phyloP scores from a whole-genome alignment of 2,113 vertebrate genomes.

The Crypturellus undulatus region DNA sequence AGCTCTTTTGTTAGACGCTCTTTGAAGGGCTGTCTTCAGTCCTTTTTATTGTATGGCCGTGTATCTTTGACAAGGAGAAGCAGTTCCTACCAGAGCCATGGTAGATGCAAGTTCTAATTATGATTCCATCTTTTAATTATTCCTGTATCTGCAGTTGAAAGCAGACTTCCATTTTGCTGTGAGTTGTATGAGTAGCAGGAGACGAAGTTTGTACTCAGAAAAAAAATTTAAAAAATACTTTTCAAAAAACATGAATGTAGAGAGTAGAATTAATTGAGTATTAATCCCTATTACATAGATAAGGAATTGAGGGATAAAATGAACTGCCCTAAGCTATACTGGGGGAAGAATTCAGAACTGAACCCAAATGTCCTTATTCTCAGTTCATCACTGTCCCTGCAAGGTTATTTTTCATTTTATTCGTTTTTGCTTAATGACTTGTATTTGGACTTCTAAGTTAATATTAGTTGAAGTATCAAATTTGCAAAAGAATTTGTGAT shows the following conservation, averaged over 20 bases:
- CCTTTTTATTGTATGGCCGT: not conserved
- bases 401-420: slow-evolving; percentile 47
- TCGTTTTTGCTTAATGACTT: slow-evolving; percentile 56
- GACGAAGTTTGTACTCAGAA: not conserved
- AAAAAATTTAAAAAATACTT: not conserved
- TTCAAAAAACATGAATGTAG: not conserved
- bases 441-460: slow-evolving; percentile 38
- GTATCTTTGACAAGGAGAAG: not conserved
- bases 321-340: slow-evolving; percentile 44
- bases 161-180: not conserved
- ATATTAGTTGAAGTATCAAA: slow-evolving; percentile 57
- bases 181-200: not conserved
- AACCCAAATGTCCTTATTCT: slow-evolving; percentile 57
- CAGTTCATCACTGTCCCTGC: slow-evolving; percentile 31
- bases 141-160: not conserved
- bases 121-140: not conserved
- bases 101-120: not conserved
- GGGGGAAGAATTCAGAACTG: slow-evolving; percentile 33
- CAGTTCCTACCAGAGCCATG: not conserved
- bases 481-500: slow-evolving; percentile 43
- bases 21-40: not conserved
- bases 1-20: not conserved
- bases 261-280: slow-evolving; percentile 11
- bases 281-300: slow-evolving; percentile 61
- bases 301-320: slow-evolving; percentile 34